Evolutionary conservation across 92 coral and sea anemone genomes (phyloP).

Genomic region (Umimayanthus chanpuru): DNA sequence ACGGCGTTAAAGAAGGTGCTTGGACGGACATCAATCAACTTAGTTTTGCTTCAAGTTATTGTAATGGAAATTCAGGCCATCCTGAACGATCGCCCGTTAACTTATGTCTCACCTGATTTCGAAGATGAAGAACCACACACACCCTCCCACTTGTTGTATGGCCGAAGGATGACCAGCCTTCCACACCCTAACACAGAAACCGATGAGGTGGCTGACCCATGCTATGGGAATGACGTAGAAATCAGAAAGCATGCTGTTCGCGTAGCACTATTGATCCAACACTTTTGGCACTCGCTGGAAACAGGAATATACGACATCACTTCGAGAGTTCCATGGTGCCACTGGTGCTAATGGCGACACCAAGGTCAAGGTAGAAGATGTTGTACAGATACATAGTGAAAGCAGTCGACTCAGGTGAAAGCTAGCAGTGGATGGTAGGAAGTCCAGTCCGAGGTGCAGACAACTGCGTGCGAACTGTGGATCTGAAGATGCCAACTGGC

Average conservation of each 20-base stretch:
- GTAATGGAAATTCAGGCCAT: slow-evolving; percentile 65
- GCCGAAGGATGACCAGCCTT: slow-evolving; percentile 42
- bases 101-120: slow-evolving; percentile 57
- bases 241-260: background rate
- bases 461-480: slow-evolving; percentile 24
- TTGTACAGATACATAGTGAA: slow-evolving; percentile 41
- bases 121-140: slow-evolving; percentile 62
- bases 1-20: slow-evolving; percentile 57
- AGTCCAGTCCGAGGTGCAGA: slow-evolving; percentile 26
- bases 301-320: slow-evolving; percentile 53
- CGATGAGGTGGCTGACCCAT: slow-evolving; percentile 37
- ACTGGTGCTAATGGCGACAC: slow-evolving; percentile 34
- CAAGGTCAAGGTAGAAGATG: slow-evolving; percentile 31
- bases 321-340: slow-evolving; percentile 32
- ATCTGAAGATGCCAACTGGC: slow-evolving; percentile 26
- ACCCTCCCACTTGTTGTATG: slow-evolving; percentile 59
- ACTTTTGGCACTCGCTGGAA: slow-evolving; percentile 60
- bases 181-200: slow-evolving; percentile 40
- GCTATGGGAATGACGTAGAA: slow-evolving; percentile 1
- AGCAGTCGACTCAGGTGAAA: slow-evolving; percentile 34
- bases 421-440: slow-evolving; percentile 46
- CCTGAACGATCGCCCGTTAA: slow-evolving; percentile 51
- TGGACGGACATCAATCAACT: slow-evolving; percentile 56
- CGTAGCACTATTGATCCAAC: slow-evolving; percentile 48
- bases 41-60: slow-evolving; percentile 43